A percentile compares a stretch with the other conserved stretches of the same genome.
phyloP scores from a whole-genome alignment of 2,113 vertebrate genomes.

The Rhipidura dahli region DNA sequence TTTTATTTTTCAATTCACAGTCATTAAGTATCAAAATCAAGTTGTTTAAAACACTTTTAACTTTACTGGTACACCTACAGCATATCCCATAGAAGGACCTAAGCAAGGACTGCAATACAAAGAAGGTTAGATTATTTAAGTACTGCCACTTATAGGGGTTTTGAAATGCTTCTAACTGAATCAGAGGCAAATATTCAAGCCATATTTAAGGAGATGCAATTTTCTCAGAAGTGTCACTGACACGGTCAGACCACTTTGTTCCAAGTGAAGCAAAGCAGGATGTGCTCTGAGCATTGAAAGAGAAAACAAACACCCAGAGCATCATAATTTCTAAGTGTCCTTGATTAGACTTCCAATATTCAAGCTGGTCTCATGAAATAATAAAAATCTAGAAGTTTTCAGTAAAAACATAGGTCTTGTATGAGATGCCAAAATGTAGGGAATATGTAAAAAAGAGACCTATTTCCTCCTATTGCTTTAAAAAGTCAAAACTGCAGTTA shows the following conservation, averaged over 20 bases:
- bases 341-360: not conserved
- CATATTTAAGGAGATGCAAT: not conserved
- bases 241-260: not conserved
- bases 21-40: not conserved
- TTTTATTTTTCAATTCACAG: not conserved
- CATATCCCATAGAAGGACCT: not conserved
- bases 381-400: not conserved
- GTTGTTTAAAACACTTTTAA: not conserved
- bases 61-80: not conserved
- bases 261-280: not conserved
- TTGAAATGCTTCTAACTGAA: not conserved
- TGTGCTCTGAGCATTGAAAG: not conserved
- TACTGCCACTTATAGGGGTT: not conserved
- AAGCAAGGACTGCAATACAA: not conserved
- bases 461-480: not conserved
- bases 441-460: not conserved
- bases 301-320: not conserved
- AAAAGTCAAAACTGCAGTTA: not conserved
- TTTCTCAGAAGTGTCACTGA: not conserved
- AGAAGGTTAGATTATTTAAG: not conserved
- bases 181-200: not conserved
- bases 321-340: not conserved
- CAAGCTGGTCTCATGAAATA: not conserved
- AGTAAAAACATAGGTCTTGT: not conserved
- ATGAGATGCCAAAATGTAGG: not conserved